Base-by-base conservation (phyloP, 2,797 vertebrate genomes). In the Fundulus diaphanus region DNA sequence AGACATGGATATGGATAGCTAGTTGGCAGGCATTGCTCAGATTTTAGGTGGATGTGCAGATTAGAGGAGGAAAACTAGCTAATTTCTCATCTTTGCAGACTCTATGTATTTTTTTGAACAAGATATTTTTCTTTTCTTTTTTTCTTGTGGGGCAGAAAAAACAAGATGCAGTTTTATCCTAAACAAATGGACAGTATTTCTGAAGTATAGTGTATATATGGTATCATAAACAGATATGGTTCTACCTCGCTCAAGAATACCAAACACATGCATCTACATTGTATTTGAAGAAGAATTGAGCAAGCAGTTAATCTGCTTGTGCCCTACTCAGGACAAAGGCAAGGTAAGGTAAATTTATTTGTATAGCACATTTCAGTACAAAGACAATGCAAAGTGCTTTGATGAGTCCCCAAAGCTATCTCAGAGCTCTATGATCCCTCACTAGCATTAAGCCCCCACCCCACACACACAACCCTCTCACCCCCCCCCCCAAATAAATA, bases 21-120 rank as follows among this genome's bases (percentile, higher is more conserved):
- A 80, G 73, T 70, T 88, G 90, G 91, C 86, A 90, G 82, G 74
- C 78, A 16, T 74, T 71, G 69, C 59, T 61, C 65, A 81, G 81
- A 78, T 82, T 91, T 89, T 72, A 88, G 91, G 88, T 89, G 81
- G 54, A 57, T 57, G 13, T 57, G 54, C 54, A 57, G 79, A 90
- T 82, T 88, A 74, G 35, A 27, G 42, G 74, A 72, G 68, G 79
- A 82, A 84, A 88, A 86, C 76, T 37, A 69, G 65, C 77, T 81
- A 80, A 69, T 89, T 91, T 92, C 82, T 80, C 79, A 80, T 81
- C 68, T 70, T 74, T 87, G 92, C 90, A 92, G 88, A 86, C 73
- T 80, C 80, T 81, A n/a, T n/a, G n/a, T n/a, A n/a, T 82, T 75
- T 76, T 72, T 79, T 77, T 76, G 0, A 31, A 57, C 54, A 31